These are phyloP conservation scores for Coelopa pilipes DNA, from an alignment of 2,888 invertebrate species.

Conservation along the genomic window DNA sequence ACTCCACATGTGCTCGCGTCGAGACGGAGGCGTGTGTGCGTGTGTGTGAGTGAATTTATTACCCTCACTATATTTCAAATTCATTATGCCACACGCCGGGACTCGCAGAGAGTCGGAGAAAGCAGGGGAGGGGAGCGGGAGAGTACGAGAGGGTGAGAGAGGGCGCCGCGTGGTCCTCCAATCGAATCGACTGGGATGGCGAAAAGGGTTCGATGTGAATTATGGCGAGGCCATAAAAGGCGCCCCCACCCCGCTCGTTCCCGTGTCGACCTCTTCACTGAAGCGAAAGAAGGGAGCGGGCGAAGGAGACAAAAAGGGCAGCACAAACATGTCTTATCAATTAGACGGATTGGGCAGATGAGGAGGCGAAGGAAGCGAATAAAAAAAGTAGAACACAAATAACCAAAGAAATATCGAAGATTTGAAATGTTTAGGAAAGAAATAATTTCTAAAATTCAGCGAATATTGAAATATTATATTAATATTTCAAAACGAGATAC, in stretches of 20 bases:
- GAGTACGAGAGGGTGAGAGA: too few species aligned
- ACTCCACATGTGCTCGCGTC: conserved; percentile 6
- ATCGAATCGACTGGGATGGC: conserved; percentile 4
- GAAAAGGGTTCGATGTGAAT: conserved; percentile 15
- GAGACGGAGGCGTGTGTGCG: too few species aligned
- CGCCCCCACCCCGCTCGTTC: too few species aligned
- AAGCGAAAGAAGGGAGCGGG: neutral
- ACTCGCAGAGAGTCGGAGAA: too few species aligned
- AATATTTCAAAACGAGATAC: neutral
- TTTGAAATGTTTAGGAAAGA: neutral
- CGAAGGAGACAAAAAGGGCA: neutral
- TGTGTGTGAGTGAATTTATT: conserved; percentile 22
- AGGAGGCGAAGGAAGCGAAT: neutral
- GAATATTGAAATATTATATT: neutral
- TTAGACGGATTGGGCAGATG: conserved; percentile 3
- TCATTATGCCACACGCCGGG: conserved; percentile 1
- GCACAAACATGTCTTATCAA: neutral
- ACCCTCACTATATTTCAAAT: conserved; percentile 20
- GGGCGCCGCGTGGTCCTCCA: neutral
- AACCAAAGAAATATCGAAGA: neutral
- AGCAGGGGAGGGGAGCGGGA: too few species aligned
- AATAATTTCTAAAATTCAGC: neutral
- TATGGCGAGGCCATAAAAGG: conserved; percentile 6
- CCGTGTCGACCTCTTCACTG: too few species aligned
- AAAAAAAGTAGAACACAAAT: neutral